A percentile compares a stretch with the other conserved stretches of the same genome.
phyloP scores from a whole-genome alignment of 2,797 vertebrate genomes.

The Trichosurus vulpecula region DNA sequence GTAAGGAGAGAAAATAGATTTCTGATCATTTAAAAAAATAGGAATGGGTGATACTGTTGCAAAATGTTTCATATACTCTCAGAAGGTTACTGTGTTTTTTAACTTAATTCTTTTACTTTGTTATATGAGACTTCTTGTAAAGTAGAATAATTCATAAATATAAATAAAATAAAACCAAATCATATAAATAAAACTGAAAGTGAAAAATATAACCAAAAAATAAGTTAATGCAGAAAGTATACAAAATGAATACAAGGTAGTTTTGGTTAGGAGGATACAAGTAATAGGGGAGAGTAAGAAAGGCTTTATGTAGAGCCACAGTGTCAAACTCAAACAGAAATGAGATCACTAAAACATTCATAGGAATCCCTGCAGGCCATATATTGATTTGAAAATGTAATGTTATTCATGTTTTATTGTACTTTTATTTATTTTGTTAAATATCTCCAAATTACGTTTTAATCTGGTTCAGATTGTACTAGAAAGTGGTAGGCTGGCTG shows the following conservation, averaged over 20 bases:
- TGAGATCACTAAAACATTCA: not conserved
- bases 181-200: not conserved
- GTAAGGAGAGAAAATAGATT: not conserved
- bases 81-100: not conserved
- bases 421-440: not conserved
- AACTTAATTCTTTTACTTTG: not conserved
- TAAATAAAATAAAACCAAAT: not conserved
- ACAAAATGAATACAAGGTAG: not conserved
- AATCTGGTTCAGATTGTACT: not conserved
- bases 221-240: not conserved
- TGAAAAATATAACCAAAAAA: not conserved
- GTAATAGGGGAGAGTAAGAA: not conserved
- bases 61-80: not conserved
- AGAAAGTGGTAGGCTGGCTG: not conserved
- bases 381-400: not conserved
- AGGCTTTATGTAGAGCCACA: not conserved
- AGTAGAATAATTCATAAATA: not conserved
- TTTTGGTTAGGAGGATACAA: not conserved
- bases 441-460: not conserved
- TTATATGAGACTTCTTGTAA: not conserved
- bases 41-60: not conserved
- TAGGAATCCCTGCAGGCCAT: not conserved
- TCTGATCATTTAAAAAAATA: not conserved
- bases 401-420: not conserved
- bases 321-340: not conserved